Percentiles rank a stretch among this genome's conserved stretches.
Evolutionary conservation across 2,888 invertebrate genomes (phyloP).

Genomic region (Cheilosia grossa): DNA sequence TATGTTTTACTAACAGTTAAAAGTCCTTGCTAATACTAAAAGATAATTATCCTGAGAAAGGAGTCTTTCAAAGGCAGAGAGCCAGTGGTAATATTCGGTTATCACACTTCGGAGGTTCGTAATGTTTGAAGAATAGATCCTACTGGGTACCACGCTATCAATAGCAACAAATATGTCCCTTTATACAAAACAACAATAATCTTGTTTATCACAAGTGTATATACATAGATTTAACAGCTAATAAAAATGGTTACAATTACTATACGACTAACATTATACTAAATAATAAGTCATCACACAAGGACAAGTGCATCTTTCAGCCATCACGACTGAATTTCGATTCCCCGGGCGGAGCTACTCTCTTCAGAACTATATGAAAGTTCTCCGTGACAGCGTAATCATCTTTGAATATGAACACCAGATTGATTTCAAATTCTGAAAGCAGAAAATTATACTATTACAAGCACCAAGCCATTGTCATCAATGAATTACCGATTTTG

Average conservation of each 20-base stretch:
- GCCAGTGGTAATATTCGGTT: too few species aligned
- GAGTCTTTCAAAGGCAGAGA: too few species aligned
- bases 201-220: too few species aligned
- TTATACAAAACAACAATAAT: too few species aligned
- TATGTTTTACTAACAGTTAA: too few species aligned
- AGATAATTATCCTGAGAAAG: too few species aligned
- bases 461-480: slow-evolving; percentile 16
- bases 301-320: slow-evolving; percentile 38
- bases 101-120: too few species aligned
- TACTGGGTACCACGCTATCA: too few species aligned
- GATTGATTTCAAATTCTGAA: slow-evolving; percentile 97
- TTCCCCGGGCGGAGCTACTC: slow-evolving; percentile 76
- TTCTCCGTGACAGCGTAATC: slow-evolving; percentile 97
- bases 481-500: slow-evolving; percentile 90
- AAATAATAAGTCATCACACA: slow-evolving; percentile 35
- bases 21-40: too few species aligned
- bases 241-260: slow-evolving; percentile 53
- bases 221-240: slow-evolving; percentile 45
- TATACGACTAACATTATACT: slow-evolving; percentile 26
- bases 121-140: too few species aligned
- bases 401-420: slow-evolving; percentile 95
- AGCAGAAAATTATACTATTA: slow-evolving; percentile 77
- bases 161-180: too few species aligned
- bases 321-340: slow-evolving; percentile 75
- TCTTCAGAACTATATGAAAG: slow-evolving; percentile 86